phyloP scores from a whole-genome alignment of 2,888 invertebrate species.

The Therioaphis trifolii region DNA sequence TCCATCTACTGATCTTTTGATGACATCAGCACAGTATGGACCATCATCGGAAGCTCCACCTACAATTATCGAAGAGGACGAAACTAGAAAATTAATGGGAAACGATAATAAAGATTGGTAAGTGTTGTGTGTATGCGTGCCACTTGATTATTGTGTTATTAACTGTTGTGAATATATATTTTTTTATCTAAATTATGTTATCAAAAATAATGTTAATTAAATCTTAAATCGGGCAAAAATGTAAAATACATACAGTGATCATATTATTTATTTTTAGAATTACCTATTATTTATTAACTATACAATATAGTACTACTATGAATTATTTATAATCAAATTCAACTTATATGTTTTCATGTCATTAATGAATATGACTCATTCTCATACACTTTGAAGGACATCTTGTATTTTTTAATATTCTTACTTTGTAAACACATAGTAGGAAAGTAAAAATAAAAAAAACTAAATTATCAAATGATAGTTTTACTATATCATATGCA shows the following conservation, averaged over 20 bases:
- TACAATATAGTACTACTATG: constrained; percentile 1
- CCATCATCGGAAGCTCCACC: constrained; percentile 80
- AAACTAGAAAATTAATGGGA: constrained; percentile 80
- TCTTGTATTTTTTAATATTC: constrained; percentile 42
- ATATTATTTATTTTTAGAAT: constrained; percentile 29
- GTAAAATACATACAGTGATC: not conserved
- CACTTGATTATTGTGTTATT: constrained; percentile 25
- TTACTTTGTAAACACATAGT: constrained; percentile 24
- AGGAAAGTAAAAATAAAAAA: constrained; percentile 1
- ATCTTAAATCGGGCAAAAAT: constrained; percentile 1
- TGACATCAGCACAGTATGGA: constrained; percentile 80
- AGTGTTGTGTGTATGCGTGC: constrained; percentile 65
- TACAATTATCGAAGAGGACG: constrained; percentile 73
- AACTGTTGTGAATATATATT: constrained; percentile 1
- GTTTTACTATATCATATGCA: not conserved
- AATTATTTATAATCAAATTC: constrained; percentile 25
- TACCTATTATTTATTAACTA: constrained; percentile 31
- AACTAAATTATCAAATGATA: constrained; percentile 18
- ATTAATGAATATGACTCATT: constrained; percentile 49
- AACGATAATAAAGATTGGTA: constrained; percentile 79
- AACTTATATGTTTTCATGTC: constrained; percentile 29
- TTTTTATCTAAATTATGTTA: not conserved
- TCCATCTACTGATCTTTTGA: constrained; percentile 81
- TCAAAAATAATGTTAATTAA: constrained; percentile 22
- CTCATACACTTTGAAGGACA: constrained; percentile 54